Evolutionary conservation across 23 tunicate species (phyloP).

Genomic region (Clavelina lepadiformis): DNA sequence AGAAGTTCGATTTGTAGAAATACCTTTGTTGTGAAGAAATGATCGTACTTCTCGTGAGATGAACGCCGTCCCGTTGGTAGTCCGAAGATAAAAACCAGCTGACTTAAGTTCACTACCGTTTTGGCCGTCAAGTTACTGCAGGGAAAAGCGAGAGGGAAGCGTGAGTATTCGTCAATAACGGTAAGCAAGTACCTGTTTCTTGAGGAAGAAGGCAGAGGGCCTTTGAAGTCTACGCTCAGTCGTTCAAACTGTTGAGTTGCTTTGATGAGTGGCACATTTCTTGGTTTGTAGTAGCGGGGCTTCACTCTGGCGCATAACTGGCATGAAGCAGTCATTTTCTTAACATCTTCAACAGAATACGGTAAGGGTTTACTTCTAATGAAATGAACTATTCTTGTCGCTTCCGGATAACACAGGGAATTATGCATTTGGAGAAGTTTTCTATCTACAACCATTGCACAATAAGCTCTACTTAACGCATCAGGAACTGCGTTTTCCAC

Average conservation of each 20-base stretch:
- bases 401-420: conserved; percentile 17
- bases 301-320: conserved; percentile 6
- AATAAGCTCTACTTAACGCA: conserved; percentile 21
- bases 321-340: conserved; percentile 1
- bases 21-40: conserved; percentile 1
- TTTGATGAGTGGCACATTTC: conserved; percentile 1
- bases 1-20: conserved; percentile 8
- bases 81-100: conserved; percentile 1
- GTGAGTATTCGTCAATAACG: conserved; percentile 6
- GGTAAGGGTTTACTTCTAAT: conserved; percentile 10
- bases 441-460: conserved; percentile 10
- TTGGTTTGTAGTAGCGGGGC: conserved; percentile 15
- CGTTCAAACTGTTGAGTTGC: conserved; percentile 13
- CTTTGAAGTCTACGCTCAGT: conserved; percentile 9
- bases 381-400: conserved; percentile 1
- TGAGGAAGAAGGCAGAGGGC: conserved; percentile 16
- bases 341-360: conserved; percentile 11
- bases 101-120: background rate
- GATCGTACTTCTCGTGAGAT: background rate
- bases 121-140: background rate
- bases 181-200: conserved; percentile 6
- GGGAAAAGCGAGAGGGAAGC: conserved; percentile 11
- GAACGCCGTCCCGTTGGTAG: background rate
- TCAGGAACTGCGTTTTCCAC: background rate
- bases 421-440: conserved; percentile 4